Percentiles rank a stretch among this genome's conserved stretches.
Evolutionary conservation across 2,797 vertebrate species (phyloP).

Genomic region (Chaetodon trifasciatus): DNA sequence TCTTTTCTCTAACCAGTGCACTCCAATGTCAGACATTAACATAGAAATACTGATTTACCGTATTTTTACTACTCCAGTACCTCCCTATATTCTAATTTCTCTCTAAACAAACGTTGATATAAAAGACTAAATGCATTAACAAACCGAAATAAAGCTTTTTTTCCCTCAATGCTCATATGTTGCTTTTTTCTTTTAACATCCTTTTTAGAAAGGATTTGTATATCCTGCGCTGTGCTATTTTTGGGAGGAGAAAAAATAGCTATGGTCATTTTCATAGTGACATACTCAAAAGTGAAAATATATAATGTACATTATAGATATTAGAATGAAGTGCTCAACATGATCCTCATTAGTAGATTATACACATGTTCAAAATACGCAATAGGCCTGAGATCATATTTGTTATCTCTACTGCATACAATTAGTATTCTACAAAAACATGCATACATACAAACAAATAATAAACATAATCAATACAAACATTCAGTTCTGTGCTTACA

Average conservation of each 20-base stretch:
- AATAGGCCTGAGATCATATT: background rate
- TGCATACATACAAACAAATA: background rate
- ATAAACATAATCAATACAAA: background rate
- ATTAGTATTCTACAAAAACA: background rate
- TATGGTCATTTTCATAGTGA: background rate
- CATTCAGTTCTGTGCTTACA: background rate
- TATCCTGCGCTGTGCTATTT: background rate
- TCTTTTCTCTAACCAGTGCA: background rate
- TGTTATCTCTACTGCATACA: background rate
- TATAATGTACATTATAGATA: background rate
- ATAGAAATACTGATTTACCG: conserved; percentile 9
- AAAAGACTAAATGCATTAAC: background rate
- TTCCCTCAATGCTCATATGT: background rate
- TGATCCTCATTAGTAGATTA: background rate
- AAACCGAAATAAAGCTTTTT: background rate
- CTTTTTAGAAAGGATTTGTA: background rate
- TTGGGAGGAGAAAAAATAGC: background rate
- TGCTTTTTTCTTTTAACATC: background rate
- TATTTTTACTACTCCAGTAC: background rate
- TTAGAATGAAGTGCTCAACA: background rate
- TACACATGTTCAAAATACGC: background rate
- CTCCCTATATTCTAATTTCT: background rate
- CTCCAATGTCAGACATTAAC: background rate
- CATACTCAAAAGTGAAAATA: background rate
- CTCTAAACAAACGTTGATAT: background rate